Percentiles rank a stretch among this genome's conserved stretches.
These are phyloP conservation scores for Gymnothorax javanicus DNA, from an alignment of 2,797 vertebrate species.

Conservation along the genomic window DNA sequence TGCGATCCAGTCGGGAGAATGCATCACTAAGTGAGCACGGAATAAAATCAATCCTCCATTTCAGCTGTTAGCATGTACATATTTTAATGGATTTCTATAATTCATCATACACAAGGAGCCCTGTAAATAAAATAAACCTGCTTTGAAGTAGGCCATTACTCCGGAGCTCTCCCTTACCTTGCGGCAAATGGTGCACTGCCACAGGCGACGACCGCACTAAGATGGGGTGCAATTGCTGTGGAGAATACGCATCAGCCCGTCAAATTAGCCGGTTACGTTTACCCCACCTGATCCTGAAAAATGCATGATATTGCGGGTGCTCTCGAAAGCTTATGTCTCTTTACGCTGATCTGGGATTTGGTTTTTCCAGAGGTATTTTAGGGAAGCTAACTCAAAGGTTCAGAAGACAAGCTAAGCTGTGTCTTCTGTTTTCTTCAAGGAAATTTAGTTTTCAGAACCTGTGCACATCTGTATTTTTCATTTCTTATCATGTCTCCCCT, in stretches of 20 bases:
- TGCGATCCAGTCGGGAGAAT: neutral
- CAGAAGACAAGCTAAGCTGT: neutral
- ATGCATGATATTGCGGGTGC: neutral
- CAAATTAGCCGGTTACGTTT: constrained; percentile 23
- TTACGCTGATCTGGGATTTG: constrained; percentile 13
- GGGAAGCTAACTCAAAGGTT: neutral
- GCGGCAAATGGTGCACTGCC: constrained; percentile 23
- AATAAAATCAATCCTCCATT: constrained; percentile 27
- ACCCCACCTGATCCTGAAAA: constrained; percentile 23
- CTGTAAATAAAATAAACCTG: constrained; percentile 50
- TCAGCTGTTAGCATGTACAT: constrained; percentile 32
- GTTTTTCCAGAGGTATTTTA: constrained; percentile 21
- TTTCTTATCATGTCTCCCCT: neutral
- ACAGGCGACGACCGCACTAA: constrained; percentile 27
- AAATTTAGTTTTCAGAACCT: constrained; percentile 16
- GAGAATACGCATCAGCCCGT: constrained; percentile 26
- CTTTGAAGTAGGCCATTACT: constrained; percentile 49
- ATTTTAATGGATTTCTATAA: constrained; percentile 42
- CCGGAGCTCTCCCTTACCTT: constrained; percentile 27
- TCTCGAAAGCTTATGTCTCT: constrained; percentile 21
- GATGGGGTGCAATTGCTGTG: constrained; percentile 32
- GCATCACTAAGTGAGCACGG: neutral
- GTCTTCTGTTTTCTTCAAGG: neutral
- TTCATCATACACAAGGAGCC: constrained; percentile 48
- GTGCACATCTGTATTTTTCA: neutral